phyloP scores from a whole-genome alignment of 2,797 vertebrate species.

The Lagocephalus sceleratus region DNA sequence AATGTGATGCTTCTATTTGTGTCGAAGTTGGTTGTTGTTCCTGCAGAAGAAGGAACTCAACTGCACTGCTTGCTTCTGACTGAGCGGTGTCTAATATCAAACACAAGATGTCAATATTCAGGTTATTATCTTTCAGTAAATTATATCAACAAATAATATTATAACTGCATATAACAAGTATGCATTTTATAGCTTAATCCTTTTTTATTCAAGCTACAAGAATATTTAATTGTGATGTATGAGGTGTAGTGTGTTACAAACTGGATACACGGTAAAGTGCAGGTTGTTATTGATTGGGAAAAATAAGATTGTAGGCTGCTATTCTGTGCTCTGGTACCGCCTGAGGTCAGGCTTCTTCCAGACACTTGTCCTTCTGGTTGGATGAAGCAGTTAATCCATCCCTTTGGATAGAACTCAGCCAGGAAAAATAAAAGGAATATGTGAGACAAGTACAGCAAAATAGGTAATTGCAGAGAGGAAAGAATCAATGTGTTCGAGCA shows the following conservation, averaged over 20 bases:
- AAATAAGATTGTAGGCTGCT: constrained; percentile 13
- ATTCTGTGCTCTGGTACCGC: constrained; percentile 36
- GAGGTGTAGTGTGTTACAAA: constrained; percentile 2
- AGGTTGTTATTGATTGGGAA: constrained; percentile 5
- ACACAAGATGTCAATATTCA: constrained; percentile 26
- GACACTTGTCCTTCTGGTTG: constrained; percentile 62
- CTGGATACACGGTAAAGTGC: not conserved
- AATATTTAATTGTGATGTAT: no score
- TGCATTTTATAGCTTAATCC: no score
- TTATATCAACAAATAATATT: no score
- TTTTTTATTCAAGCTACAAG: no score
- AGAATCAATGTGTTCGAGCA: constrained; percentile 17
- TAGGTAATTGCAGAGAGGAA: constrained; percentile 56
- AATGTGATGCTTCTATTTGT: not conserved
- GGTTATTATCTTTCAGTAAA: constrained; percentile 10
- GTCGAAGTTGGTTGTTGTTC: constrained; percentile 1
- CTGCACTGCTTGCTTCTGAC: constrained; percentile 16
- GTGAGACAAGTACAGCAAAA: constrained; percentile 46
- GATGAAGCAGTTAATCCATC: constrained; percentile 50
- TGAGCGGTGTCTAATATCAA: constrained; percentile 29
- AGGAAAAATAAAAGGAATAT: constrained; percentile 42
- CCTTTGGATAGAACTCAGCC: constrained; percentile 47
- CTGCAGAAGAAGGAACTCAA: constrained; percentile 19
- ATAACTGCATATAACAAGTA: no score
- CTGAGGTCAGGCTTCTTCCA: constrained; percentile 51